Percentiles rank a stretch among this genome's conserved stretches.
These are phyloP conservation scores for Microctenopoma steveboyesi DNA, from an alignment of 2,797 vertebrate species.

Conservation along the genomic window DNA sequence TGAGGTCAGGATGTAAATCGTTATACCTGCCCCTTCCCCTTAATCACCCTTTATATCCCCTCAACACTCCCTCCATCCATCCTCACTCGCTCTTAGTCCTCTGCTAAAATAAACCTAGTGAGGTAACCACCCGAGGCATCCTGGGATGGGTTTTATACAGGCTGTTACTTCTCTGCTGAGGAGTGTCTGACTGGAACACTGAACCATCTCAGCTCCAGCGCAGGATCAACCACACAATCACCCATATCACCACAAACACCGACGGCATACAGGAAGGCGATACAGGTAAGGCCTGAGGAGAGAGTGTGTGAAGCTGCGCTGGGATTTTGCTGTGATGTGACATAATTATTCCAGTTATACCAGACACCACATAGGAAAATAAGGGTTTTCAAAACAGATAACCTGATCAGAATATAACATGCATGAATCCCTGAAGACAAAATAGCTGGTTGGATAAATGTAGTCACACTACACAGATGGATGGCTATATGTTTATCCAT, in stretches of 20 bases:
- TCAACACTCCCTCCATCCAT: conserved; percentile 57
- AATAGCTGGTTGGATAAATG: neutral
- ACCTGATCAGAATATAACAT: neutral
- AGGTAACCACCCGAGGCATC: conserved; percentile 77
- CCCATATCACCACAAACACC: conserved; percentile 23
- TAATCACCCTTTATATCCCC: conserved; percentile 49
- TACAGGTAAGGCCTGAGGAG: conserved; percentile 60
- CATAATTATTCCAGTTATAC: neutral
- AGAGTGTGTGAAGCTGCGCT: neutral
- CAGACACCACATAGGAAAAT: neutral
- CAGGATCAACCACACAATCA: conserved; percentile 34
- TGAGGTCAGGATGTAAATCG: conserved; percentile 75
- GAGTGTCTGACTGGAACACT: conserved; percentile 54
- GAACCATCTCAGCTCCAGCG: conserved; percentile 54
- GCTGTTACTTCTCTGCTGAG: conserved; percentile 43
- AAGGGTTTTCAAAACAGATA: neutral
- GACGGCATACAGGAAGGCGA: conserved; percentile 17
- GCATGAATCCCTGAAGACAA: neutral
- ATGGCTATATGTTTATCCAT: neutral
- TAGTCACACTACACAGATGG: neutral
- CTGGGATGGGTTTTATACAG: conserved; percentile 68
- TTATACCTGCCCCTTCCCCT: conserved; percentile 61
- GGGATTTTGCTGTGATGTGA: neutral
- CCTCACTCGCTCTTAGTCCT: conserved; percentile 56
- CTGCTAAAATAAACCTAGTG: conserved; percentile 83